Conservation (phyloP, 2,797 vertebrate species). For the Threskiornis aethiopicus region DNA sequence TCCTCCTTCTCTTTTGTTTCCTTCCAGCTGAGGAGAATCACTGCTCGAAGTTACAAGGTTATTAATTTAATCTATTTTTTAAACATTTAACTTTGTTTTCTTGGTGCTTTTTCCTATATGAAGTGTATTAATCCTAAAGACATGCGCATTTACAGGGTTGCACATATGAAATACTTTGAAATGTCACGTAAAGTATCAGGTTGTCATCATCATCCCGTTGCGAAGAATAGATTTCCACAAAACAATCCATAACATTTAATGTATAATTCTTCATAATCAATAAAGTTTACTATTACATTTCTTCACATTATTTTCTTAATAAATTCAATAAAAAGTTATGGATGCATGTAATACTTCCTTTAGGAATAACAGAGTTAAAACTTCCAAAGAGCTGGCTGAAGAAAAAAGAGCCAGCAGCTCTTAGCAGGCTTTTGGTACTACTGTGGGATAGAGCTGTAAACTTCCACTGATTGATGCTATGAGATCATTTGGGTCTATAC, state of each 20-base stretch:
- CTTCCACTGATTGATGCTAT: not conserved
- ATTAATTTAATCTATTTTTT: not conserved
- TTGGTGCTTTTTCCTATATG: not conserved
- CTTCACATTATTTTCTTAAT: slow-evolving; percentile 4
- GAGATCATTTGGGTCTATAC: not conserved
- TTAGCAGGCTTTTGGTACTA: not conserved
- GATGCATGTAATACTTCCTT: not conserved
- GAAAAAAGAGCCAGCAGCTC: not conserved
- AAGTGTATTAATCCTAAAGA: not conserved
- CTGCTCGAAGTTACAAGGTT: not conserved
- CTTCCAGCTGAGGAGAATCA: not conserved
- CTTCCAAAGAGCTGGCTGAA: not conserved
- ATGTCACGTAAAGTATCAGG: not conserved
- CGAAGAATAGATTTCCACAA: not conserved
- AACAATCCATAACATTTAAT: not conserved
- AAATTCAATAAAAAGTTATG: not conserved
- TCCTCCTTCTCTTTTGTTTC: not conserved
- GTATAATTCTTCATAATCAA: not conserved
- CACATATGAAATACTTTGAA: not conserved
- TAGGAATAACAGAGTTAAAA: slow-evolving; percentile 2
- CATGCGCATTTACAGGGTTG: not conserved
- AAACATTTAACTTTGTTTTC: not conserved
- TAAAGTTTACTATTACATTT: not conserved
- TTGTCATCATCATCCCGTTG: not conserved
- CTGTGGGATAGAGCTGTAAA: not conserved